Evolutionary conservation across 2,113 vertebrate species (phyloP), one percentile per base, ranked within the genome.

Genomic region (Gorsachius goisagi): DNA sequence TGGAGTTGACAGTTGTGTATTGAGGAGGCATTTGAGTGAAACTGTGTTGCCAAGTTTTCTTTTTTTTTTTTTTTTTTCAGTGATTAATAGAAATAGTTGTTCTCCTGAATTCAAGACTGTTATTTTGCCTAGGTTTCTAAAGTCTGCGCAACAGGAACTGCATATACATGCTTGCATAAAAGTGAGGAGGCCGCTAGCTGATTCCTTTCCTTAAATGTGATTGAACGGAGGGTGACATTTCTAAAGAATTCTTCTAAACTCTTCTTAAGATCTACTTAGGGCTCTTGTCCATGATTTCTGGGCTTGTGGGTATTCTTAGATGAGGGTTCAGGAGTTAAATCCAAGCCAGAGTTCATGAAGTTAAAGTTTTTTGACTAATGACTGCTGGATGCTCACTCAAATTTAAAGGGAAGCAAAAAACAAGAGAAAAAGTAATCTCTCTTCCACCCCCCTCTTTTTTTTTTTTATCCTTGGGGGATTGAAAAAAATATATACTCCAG

Each of bases 101-200:
- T 92, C 39, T 86, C 39, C 53, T 62, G 50, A 58, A 89, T 84
- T 84, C 47, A 59, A 35, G 47, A 50, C 44, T 66, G 44, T 85
- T 92, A 37, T 89, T 93, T 63, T 73, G 41, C 23, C 27, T 50
- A 41, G 15, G 24, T 76, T 95, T 86, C 73, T 62, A 17, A 68
- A 62, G 22, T 67, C 33, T 76, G 32, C 69, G 85, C 39, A 73
- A 58, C 24, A 66, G 39, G 45, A 85, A 16, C 18, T 64, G 13
- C 0, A 0, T 20, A 8, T 26, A 49, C 3, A 6, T 4, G 2
- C 67, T 33, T 47, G 20, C 0, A 0, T 20, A 9, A 11, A 41
- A 77, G 12, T 13, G 27, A 62, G 45, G n/a, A 64, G 52, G 13
- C 22, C 0, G 3, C 55, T 59, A 82, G 64, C 21, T 47, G 33